These are phyloP conservation scores for Rhinopomastus cyanomelas DNA, from an alignment of 2,113 vertebrate species.

Conservation along the genomic window DNA sequence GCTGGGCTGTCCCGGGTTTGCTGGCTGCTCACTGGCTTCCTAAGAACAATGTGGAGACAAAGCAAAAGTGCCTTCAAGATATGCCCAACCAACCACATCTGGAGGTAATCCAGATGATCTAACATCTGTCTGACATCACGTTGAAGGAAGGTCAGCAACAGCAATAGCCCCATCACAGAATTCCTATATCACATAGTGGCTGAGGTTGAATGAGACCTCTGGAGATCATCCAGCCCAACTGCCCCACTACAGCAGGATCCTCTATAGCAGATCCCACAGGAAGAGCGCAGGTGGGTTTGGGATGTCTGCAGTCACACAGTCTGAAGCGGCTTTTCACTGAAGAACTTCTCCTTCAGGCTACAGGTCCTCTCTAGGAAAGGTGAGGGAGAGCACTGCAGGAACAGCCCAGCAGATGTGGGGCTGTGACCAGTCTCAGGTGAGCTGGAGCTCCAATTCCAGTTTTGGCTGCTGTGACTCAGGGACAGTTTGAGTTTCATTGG, in stretches of 20 bases:
- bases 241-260: too few relatives aligned
- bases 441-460: background rate
- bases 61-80: background rate
- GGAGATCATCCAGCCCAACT: too few relatives aligned
- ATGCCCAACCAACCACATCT: background rate
- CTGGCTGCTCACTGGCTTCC: background rate
- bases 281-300: too few relatives aligned
- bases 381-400: background rate
- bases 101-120: too few relatives aligned
- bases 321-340: background rate
- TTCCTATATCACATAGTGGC: background rate
- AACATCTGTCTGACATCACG: background rate
- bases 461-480: background rate
- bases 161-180: background rate
- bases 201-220: too few relatives aligned
- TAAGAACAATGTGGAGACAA: background rate
- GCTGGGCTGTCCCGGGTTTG: background rate
- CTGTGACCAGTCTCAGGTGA: background rate
- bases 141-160: background rate
- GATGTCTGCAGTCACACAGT: too few relatives aligned
- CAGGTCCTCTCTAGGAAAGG: background rate
- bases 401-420: background rate
- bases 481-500: background rate
- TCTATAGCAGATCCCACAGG: too few relatives aligned
- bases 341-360: background rate